A percentile compares a stretch with the other conserved stretches of the same genome.
These are phyloP conservation scores for Choristoneura rosaceana DNA, from an alignment of 2,888 invertebrate genomes.

Conservation along the genomic window DNA sequence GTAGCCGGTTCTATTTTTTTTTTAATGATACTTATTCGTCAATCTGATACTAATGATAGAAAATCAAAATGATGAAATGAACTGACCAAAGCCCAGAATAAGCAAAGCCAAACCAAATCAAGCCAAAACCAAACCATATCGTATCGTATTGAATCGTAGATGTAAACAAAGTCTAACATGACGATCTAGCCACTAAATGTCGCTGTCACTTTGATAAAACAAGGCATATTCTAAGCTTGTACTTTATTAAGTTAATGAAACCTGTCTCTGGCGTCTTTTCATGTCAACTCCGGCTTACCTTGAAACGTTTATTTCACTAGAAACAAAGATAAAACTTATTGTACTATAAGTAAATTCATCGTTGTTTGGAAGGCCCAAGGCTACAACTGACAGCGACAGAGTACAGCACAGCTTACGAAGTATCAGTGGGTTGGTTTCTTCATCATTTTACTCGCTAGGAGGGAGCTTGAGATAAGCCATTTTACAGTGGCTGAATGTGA, in stretches of 20 bases:
- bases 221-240: neutral
- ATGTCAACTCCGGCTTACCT: neutral
- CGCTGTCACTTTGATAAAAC: neutral
- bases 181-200: neutral
- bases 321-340: conserved; percentile 23
- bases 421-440: neutral
- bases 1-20: too few species aligned
- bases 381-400: conserved; percentile 2
- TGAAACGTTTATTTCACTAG: neutral
- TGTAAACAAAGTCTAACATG: too few species aligned
- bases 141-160: too few species aligned
- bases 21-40: too few species aligned
- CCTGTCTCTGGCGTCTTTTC: neutral
- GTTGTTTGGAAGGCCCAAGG: conserved; percentile 5
- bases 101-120: too few species aligned
- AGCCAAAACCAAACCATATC: too few species aligned
- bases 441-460: too few species aligned
- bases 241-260: neutral
- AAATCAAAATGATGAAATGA: too few species aligned
- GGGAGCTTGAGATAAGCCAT: too few species aligned
- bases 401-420: neutral
- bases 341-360: conserved; percentile 11
- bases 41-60: too few species aligned
- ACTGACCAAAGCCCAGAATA: too few species aligned
- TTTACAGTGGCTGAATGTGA: too few species aligned